These are phyloP conservation scores for Mionectes olivaceus DNA, from an alignment of 2,797 vertebrate genomes.

Conservation along the genomic window DNA sequence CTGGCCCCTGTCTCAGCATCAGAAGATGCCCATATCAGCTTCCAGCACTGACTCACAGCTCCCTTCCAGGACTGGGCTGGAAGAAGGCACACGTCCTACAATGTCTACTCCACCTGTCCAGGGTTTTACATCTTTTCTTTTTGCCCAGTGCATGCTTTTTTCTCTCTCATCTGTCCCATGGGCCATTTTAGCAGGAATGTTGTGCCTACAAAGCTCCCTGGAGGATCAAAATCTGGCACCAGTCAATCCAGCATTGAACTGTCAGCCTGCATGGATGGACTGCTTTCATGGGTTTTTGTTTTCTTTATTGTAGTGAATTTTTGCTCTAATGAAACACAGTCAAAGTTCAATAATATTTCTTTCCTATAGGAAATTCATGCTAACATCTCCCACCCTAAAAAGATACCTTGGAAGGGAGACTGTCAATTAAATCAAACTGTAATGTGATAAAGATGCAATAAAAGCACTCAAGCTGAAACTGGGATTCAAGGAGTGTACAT, in stretches of 20 bases:
- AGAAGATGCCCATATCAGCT: neutral
- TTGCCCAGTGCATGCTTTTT: neutral
- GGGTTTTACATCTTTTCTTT: neutral
- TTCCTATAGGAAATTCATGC: neutral
- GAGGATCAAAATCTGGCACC: neutral
- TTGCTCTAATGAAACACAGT: neutral
- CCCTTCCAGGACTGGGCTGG: neutral
- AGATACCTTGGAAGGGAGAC: neutral
- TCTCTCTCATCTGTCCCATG: neutral
- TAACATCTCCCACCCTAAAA: neutral
- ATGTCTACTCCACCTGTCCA: accelerated
- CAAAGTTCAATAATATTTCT: neutral
- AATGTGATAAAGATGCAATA: neutral
- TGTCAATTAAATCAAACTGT: neutral
- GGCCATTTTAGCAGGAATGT: neutral
- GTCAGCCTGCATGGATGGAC: neutral
- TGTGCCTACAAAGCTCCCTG: neutral
- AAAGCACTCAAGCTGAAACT: neutral
- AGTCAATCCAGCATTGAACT: neutral
- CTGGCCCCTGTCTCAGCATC: too few species aligned
- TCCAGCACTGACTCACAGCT: neutral
- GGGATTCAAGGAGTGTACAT: neutral
- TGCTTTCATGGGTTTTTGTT: neutral
- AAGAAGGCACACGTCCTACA: neutral
- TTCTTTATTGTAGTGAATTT: neutral